phyloP scores from a whole-genome alignment of 2,797 vertebrate species.

The Pygocentrus nattereri region DNA sequence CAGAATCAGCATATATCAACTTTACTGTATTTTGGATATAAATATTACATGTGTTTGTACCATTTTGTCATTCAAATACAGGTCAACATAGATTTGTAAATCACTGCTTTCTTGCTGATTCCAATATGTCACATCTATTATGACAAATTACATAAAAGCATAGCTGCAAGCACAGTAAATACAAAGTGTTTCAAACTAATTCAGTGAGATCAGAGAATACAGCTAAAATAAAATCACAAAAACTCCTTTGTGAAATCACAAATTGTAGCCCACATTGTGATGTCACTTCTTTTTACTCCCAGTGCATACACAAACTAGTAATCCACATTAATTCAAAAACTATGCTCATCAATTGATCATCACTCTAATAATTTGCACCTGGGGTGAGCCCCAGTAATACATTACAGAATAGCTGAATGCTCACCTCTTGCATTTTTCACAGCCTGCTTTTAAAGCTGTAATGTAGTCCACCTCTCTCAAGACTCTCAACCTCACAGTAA shows the following conservation, averaged over 20 bases:
- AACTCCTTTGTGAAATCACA: neutral
- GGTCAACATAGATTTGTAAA: too few species aligned
- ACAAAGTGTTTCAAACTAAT: neutral
- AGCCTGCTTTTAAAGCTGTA: slow-evolving; percentile 54
- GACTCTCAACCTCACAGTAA: slow-evolving; percentile 49
- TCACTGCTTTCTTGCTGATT: too few species aligned
- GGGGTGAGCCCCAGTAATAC: neutral
- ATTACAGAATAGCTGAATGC: slow-evolving; percentile 32
- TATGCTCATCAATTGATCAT: slow-evolving; percentile 43
- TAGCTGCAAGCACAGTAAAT: neutral
- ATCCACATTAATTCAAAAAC: slow-evolving; percentile 42
- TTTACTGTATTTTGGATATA: too few species aligned
- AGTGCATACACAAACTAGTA: neutral
- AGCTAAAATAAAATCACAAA: neutral
- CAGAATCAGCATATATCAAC: too few species aligned
- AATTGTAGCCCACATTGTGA: neutral
- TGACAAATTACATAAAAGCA: neutral
- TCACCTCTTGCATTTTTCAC: slow-evolving; percentile 54
- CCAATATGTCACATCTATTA: neutral
- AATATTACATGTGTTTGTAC: too few species aligned
- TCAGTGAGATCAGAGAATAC: neutral
- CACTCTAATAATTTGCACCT: slow-evolving; percentile 36
- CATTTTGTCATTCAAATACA: too few species aligned
- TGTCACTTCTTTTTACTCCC: neutral
- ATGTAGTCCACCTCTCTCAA: slow-evolving; percentile 52